Evolutionary conservation across 2,888 invertebrate species (phyloP).

Genomic region (Rugalucina vietnamica): DNA sequence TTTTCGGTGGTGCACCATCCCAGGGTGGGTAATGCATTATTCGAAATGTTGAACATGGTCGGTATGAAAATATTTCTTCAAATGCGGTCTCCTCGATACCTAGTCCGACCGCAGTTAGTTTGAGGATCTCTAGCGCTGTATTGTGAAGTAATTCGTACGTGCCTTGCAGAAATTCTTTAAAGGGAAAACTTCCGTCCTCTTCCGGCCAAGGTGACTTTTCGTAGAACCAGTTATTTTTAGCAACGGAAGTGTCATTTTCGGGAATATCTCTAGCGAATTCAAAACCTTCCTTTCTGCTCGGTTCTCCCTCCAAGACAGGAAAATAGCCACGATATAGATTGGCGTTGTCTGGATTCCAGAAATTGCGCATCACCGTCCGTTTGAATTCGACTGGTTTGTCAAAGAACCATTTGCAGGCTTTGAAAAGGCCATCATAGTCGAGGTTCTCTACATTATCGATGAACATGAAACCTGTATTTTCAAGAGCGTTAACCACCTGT

Average conservation of each 20-base stretch:
- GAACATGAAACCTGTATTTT: slow-evolving; percentile 68
- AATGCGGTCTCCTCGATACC: slow-evolving; percentile 67
- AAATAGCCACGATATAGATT: slow-evolving; percentile 72
- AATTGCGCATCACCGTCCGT: slow-evolving; percentile 53
- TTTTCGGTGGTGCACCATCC: slow-evolving; percentile 52
- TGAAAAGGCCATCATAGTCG: slow-evolving; percentile 58
- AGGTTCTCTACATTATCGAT: slow-evolving; percentile 65
- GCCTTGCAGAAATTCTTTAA: slow-evolving; percentile 49
- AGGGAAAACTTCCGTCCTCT: slow-evolving; percentile 65
- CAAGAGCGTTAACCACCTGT: slow-evolving; percentile 63
- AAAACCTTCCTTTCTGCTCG: slow-evolving; percentile 70
- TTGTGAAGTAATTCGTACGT: slow-evolving; percentile 62
- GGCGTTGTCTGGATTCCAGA: slow-evolving; percentile 64
- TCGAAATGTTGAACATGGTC: slow-evolving; percentile 67
- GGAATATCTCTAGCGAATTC: slow-evolving; percentile 62
- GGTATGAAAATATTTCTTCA: slow-evolving; percentile 64
- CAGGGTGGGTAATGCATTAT: slow-evolving; percentile 71
- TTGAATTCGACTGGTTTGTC: slow-evolving; percentile 59
- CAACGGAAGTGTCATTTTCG: slow-evolving; percentile 52
- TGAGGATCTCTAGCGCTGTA: slow-evolving; percentile 63
- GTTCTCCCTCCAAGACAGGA: slow-evolving; percentile 63
- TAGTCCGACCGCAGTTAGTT: slow-evolving; percentile 65
- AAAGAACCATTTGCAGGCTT: slow-evolving; percentile 68
- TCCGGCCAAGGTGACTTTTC: slow-evolving; percentile 63
- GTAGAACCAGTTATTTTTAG: slow-evolving; percentile 62